Base-by-base conservation (phyloP, 2,888 invertebrate species). In the Barypeithes pellucidus region DNA sequence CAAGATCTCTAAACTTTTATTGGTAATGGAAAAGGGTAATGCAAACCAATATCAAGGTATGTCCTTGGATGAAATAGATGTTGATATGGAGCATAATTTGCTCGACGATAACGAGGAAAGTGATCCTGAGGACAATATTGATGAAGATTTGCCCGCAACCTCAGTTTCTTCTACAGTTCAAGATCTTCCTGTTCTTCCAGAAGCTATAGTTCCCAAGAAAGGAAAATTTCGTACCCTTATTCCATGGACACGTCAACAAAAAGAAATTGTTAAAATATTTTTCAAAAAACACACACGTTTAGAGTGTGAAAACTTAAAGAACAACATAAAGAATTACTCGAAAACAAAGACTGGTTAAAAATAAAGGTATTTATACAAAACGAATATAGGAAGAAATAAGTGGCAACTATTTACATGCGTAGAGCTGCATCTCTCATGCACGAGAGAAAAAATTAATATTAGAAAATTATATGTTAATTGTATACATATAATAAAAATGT, bases 1-100 rank as follows among this genome's bases (percentile, higher is more conserved):
- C 2, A 78, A 74, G 72, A 72, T 77, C 18, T 68, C 77, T 2
- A 78, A 76, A 62, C 43, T 77, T 22, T 50, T 79, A 9, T n/a
- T 78, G 16, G 20, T 77, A 11, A 79, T 77, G 76, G 76, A 79
- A 62, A 73, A 73, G 22, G 77, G 78, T 22, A 41, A 60, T 41
- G 75, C 77, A 16, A 62, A 20, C 9, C 36, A 76, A 47, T 77
- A 50, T 69, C 75, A 78, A 72, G 77, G 76, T 12, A 79, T 73
- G 47, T 33, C 73, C 2, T 73, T 72, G 18, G 68, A 75, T 39
- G 71, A 75, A 16, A 54, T 77, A 18, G 61, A 74, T 72, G 67
- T 77, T 36, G 45, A 54, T n/a, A 11, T 54, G 29, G 54, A 54
- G 22, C 20, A 29, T 20, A 16, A 45, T 16, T 16, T 45, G 16